phyloP scores from a whole-genome alignment of 2,797 vertebrate species.

The Natrix natrix region DNA sequence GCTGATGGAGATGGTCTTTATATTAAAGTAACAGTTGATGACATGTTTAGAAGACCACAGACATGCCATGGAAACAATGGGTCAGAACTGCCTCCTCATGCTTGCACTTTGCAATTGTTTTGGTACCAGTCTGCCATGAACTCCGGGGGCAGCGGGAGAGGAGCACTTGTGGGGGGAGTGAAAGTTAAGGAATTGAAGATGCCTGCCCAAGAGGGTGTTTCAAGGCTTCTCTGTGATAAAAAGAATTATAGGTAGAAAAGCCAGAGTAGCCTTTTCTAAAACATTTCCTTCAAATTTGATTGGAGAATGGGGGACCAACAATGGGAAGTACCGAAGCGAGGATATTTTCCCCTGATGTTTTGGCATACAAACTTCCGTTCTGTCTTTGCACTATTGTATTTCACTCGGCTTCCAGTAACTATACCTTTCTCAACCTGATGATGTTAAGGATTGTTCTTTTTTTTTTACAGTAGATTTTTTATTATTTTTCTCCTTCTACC shows the following conservation, averaged over 20 bases:
- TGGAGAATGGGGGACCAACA: background rate
- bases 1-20: background rate
- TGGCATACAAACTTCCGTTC: background rate
- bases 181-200: background rate
- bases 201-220: background rate
- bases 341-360: background rate
- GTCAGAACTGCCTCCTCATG: background rate
- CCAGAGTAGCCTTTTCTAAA: background rate
- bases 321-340: background rate
- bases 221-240: background rate
- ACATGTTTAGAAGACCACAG: background rate
- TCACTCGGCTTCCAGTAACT: background rate
- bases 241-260: background rate
- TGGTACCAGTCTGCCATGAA: background rate
- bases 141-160: background rate
- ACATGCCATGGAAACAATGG: background rate
- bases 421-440: background rate
- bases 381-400: background rate
- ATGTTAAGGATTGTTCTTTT: background rate
- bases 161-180: background rate
- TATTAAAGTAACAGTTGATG: background rate
- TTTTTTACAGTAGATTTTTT: too few relatives aligned
- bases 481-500: too few relatives aligned
- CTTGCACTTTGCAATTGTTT: background rate
- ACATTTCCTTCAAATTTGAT: background rate